Conservation (phyloP, 2,888 invertebrate genomes). For the Choreutis nemorana region DNA sequence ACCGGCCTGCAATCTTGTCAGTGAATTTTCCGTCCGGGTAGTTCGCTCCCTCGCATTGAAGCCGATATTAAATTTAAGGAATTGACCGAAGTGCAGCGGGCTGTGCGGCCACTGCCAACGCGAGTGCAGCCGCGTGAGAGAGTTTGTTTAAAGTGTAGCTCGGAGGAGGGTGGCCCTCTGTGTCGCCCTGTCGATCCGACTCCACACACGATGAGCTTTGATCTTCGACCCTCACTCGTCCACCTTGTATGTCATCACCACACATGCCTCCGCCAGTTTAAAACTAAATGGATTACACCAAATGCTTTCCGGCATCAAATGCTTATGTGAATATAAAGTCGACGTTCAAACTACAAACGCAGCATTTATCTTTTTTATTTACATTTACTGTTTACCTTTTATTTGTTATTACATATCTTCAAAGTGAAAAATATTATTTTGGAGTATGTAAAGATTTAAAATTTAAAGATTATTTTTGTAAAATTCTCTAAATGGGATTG, state of each 20-base stretch:
- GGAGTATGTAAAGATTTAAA: no score
- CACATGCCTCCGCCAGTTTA: background rate
- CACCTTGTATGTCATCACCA: constrained; percentile 11
- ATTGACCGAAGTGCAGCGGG: constrained; percentile 11
- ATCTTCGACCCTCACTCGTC: constrained; percentile 12
- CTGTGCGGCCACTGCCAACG: constrained; percentile 5
- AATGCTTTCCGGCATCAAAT: no score
- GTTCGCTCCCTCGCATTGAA: constrained; percentile 1
- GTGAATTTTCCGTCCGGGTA: background rate
- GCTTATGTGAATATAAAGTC: no score
- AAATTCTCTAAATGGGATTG: no score
- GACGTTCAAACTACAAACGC: no score
- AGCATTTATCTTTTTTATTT: no score
- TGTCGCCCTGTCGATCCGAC: constrained; percentile 3
- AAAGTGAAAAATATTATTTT: no score
- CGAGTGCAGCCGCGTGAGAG: constrained; percentile 9
- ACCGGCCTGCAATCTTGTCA: background rate
- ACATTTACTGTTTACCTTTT: no score
- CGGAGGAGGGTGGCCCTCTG: constrained; percentile 4
- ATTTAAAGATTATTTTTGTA: no score
- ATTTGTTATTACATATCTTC: no score
- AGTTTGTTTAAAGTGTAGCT: constrained; percentile 14
- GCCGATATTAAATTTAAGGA: constrained; percentile 18
- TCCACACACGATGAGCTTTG: constrained; percentile 19
- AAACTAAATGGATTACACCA: no score